phyloP scores from a whole-genome alignment of 2,888 invertebrate genomes.

The Penaeus monodon region DNA sequence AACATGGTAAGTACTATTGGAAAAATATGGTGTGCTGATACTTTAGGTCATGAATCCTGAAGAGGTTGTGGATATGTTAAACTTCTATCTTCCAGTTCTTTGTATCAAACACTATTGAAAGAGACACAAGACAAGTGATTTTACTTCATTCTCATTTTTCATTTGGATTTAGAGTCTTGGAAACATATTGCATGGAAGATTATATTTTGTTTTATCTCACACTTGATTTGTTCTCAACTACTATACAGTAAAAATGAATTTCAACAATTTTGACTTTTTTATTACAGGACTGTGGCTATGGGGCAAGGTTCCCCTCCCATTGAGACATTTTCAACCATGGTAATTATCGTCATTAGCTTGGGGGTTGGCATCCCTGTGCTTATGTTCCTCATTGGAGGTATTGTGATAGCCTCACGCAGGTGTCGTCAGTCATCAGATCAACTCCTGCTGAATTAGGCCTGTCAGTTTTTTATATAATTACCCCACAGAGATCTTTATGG shows the following conservation, averaged over 20 bases:
- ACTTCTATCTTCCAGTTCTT: too few species aligned
- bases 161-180: too few species aligned
- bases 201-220: too few species aligned
- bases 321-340: slow-evolving; percentile 47
- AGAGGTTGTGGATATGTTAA: too few species aligned
- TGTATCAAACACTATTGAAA: too few species aligned
- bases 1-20: slow-evolving; percentile 43
- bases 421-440: neutral
- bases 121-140: too few species aligned
- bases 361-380: slow-evolving; percentile 50
- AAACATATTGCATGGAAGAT: too few species aligned
- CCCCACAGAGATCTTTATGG: too few species aligned
- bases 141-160: too few species aligned
- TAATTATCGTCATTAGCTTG: slow-evolving; percentile 51
- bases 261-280: neutral
- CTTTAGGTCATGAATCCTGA: too few species aligned
- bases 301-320: slow-evolving; percentile 46
- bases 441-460: neutral
- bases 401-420: slow-evolving; percentile 24
- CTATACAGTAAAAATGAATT: neutral
- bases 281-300: slow-evolving; percentile 52
- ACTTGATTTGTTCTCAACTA: neutral
- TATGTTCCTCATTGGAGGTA: slow-evolving; percentile 44
- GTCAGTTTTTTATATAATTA: too few species aligned
- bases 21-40: too few species aligned